Conservation (phyloP, 2,113 vertebrate genomes). For the Silurus glanis region DNA sequence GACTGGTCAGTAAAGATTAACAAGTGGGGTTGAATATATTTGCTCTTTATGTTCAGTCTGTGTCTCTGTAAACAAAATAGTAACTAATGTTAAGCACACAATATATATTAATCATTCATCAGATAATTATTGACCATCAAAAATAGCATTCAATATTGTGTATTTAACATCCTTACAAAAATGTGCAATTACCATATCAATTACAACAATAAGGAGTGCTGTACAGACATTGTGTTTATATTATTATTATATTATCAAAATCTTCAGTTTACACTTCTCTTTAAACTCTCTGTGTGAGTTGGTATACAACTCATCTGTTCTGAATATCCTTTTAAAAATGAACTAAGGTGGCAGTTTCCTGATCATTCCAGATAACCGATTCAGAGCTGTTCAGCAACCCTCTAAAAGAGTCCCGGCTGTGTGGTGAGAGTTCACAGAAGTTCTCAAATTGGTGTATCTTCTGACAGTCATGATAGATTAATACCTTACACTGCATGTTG, state of each 20-base stretch:
- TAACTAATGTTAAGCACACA: too few relatives aligned
- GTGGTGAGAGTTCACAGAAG: conserved; percentile 27
- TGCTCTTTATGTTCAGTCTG: neutral
- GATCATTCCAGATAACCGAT: conserved; percentile 66
- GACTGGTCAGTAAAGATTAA: neutral
- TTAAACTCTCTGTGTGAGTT: conserved; percentile 31
- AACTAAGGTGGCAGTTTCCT: conserved; percentile 71
- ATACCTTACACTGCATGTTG: conserved; percentile 4
- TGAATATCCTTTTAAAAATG: conserved; percentile 56
- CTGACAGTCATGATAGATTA: neutral
- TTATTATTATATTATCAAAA: neutral
- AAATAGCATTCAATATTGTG: too few relatives aligned
- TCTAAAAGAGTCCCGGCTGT: conserved; percentile 64
- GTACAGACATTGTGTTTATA: neutral
- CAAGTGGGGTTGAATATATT: neutral
- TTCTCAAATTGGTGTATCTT: conserved; percentile 30
- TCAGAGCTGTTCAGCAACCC: conserved; percentile 70
- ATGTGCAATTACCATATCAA: too few relatives aligned
- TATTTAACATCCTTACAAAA: too few relatives aligned
- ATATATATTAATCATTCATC: too few relatives aligned
- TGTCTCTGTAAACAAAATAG: too few relatives aligned
- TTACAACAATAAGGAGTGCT: neutral
- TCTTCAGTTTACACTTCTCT: neutral
- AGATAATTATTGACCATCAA: too few relatives aligned
- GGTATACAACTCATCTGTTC: conserved; percentile 59